Evolutionary conservation across 2,113 vertebrate genomes (phyloP), one percentile per base, ranked within the genome.

Genomic region (Syngnathus typhle): DNA sequence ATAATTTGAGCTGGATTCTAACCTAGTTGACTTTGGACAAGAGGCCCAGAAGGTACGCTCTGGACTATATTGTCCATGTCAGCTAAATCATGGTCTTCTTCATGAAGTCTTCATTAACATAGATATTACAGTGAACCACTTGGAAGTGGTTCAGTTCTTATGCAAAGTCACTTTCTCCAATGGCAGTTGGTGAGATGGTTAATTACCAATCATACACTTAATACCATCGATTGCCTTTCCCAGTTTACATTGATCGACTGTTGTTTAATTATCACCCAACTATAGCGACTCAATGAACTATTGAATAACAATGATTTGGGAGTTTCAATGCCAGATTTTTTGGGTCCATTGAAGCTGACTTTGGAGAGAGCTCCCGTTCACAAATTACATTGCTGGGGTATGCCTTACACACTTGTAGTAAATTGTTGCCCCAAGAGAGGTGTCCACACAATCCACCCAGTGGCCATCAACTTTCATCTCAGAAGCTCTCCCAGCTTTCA

Each of bases 221-320:
- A 82, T 81, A 75, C 82, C 79, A 75, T 46, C 71, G 76, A 44
- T 68, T 69, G 70, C 71, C 69, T 77, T 67, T 70, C 73, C 73
- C 73, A 66, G 23, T 55, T 74, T 70, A 43, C 78, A 62, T 76
- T 70, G 79, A 85, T 84, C 41, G 52, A 86, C 79, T 81, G 78
- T 86, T 87, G 82, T 84, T 88, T 87, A 85, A 89, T 88, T 84
- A 81, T 63, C 68, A 84, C 58, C 73, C 73, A 73, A 89, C 82
- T 84, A 82, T 76, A 84, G 74, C 78, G 82, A 84, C 79, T 84
- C 82, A 86, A 84, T 87, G 85, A 87, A 87, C 74, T 86, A 83
- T 88, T 85, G 85, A 88, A 89, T 87, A 85, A 86, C 75, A 88
- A 84, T 83, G 82, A 88, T 88, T 77, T 85, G 78, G 69, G 74